Conservation (phyloP, 92 coral and sea anemone genomes). For the Phenganax stokvisi region DNA sequence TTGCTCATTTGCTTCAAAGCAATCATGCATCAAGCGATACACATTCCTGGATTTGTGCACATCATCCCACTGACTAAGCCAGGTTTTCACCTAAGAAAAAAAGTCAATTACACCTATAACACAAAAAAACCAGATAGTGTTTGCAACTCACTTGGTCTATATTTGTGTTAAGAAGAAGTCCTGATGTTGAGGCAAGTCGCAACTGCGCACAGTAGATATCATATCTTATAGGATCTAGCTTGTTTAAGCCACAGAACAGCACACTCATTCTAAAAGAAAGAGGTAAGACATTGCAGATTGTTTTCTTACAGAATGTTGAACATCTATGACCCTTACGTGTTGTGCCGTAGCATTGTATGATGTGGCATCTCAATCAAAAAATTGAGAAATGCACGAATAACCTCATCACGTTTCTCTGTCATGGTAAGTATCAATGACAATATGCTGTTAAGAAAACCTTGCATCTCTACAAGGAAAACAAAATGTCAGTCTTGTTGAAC, state of each 20-base stretch:
- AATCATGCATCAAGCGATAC: conserved; percentile 69
- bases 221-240: conserved; percentile 72
- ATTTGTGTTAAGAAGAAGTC: conserved; percentile 62
- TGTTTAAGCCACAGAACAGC: conserved; percentile 79
- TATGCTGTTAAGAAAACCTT: conserved; percentile 92
- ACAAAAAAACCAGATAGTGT: no score
- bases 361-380: conserved; percentile 29
- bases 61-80: conserved; percentile 82
- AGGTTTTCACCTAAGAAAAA: conserved; percentile 55
- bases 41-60: conserved; percentile 66
- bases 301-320: background rate
- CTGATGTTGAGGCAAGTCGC: conserved; percentile 73
- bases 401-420: conserved; percentile 67
- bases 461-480: conserved; percentile 58
- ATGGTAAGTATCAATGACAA: conserved; percentile 73
- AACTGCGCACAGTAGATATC: conserved; percentile 85
- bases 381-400: conserved; percentile 61
- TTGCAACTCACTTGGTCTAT: conserved; percentile 61
- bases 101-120: background rate
- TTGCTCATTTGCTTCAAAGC: conserved; percentile 70
- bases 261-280: conserved; percentile 57
- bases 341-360: conserved; percentile 55
- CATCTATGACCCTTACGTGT: conserved; percentile 55
- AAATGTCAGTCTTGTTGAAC: background rate
- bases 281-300: background rate